Evolutionary conservation across 2,888 invertebrate species (phyloP), one percentile per base, ranked within the genome.

Genomic region (Eupeodes luniger): DNA sequence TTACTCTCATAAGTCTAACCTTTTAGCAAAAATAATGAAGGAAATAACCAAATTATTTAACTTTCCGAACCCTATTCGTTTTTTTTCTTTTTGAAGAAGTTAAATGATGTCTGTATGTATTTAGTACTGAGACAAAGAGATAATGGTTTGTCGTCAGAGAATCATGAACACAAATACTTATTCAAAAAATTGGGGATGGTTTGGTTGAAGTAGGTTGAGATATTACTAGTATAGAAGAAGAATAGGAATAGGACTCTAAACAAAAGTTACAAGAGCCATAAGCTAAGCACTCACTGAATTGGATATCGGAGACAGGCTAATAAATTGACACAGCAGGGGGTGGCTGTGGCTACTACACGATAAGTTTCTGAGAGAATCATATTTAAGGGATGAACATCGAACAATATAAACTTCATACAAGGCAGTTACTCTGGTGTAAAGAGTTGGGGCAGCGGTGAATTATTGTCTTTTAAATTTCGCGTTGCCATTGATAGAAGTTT

Each of bases 221-320:
- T 16, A 34, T 40, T 40, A 7, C 9, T 40, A 12, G 55, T 47
- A 27, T 5, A 16, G 4, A 36, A 34, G 66, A 27, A 27, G 27
- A 27, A 27, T 27, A 27, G 27, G 27, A 55, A 55, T 40, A 36
- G 53, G 44, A 19, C 69, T 69, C 51, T 34, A 19, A 27, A 47
- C 34, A 19, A 75, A 62, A 77, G 69, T 81, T 76, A 70, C 82
- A 78, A 78, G 61, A 83, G 59, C 57, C 64, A 70, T 51, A 78
- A 83, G 72, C 72, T 59, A 78, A 78, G 59, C 72, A 78, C 78
- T 72, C 82, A 72, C 53, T 77, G 64, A 77, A 57, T 55, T 64
- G 57, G 70, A 76, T 49, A 57, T 55, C 49, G 77, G 70, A 76
- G 62, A 57, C 75, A 75, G 62, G 55, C 55, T 36, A 57, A 80